These are phyloP conservation scores for Oplegnathus fasciatus DNA, from an alignment of 2,113 vertebrate genomes.

Conservation along the genomic window DNA sequence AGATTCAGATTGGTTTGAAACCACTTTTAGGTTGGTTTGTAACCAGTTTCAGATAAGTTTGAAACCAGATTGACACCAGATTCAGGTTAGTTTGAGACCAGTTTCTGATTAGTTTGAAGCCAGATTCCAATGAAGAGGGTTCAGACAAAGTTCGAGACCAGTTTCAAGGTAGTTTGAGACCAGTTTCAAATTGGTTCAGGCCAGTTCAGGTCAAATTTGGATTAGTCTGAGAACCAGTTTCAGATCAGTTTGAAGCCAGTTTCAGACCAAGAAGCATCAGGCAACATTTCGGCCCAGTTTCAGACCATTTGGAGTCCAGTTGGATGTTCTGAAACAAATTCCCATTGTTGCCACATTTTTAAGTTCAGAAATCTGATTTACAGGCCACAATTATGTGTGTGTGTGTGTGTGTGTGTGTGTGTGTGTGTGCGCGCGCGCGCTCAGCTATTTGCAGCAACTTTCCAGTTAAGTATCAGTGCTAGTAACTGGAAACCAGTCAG, in stretches of 20 bases:
- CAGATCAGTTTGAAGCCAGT: too few species aligned
- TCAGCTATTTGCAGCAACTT: conserved; percentile 74
- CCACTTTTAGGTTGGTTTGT: too few species aligned
- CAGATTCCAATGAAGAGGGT: not conserved
- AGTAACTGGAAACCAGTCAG: conserved; percentile 57
- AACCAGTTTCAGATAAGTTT: not conserved
- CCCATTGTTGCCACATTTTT: too few species aligned
- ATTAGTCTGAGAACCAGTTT: too few species aligned
- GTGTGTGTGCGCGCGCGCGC: not conserved
- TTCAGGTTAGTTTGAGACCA: not conserved
- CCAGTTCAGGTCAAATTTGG: too few species aligned
- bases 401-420: conserved; percentile 23
- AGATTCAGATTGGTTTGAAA: too few species aligned
- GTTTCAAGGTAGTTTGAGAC: not conserved
- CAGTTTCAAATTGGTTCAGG: not conserved
- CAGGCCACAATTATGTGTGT: not conserved
- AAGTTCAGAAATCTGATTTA: not conserved
- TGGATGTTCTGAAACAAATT: too few species aligned
- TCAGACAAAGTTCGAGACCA: too few species aligned
- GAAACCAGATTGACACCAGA: not conserved
- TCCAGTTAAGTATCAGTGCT: conserved; percentile 64
- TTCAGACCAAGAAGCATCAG: too few species aligned
- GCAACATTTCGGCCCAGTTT: too few species aligned
- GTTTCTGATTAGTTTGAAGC: not conserved
- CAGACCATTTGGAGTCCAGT: too few species aligned